Evolutionary conservation across 2,888 invertebrate genomes (phyloP).

Genomic region (Hemaris fuciformis): DNA sequence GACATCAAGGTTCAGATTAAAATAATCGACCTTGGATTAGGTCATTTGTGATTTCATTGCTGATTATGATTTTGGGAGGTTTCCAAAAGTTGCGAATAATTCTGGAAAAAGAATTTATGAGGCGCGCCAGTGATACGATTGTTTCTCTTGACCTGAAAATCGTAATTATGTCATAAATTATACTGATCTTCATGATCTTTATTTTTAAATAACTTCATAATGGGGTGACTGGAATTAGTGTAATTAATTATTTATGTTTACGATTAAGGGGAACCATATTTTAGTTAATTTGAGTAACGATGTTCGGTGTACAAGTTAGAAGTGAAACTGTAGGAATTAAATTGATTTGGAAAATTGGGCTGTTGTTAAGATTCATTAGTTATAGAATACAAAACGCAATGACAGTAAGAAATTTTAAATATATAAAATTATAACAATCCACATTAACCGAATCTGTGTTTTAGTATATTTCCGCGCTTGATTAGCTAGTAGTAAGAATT

Average conservation of each 20-base stretch:
- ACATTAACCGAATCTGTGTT: background rate
- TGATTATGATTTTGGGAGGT: slow-evolving; percentile 34
- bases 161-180: background rate
- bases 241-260: background rate
- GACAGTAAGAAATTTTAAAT: too few relatives aligned
- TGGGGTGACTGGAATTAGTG: background rate
- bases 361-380: too few relatives aligned
- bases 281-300: background rate
- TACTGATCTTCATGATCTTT: background rate
- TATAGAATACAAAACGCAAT: too few relatives aligned
- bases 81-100: slow-evolving; percentile 33
- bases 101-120: slow-evolving; percentile 18
- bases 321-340: too few relatives aligned
- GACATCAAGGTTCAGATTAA: slow-evolving; percentile 8
- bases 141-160: background rate
- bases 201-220: background rate
- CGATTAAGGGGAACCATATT: background rate
- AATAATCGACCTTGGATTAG: slow-evolving; percentile 28
- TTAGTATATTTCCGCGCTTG: background rate
- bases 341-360: too few relatives aligned
- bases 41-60: slow-evolving; percentile 17
- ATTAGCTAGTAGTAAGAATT: too few relatives aligned
- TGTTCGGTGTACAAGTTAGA: too few relatives aligned
- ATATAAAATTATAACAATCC: too few relatives aligned
- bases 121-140: background rate